Percentiles rank a stretch among this genome's conserved stretches.
phyloP scores from a whole-genome alignment of 2,888 invertebrate species.

The Electrophaes corylata region DNA sequence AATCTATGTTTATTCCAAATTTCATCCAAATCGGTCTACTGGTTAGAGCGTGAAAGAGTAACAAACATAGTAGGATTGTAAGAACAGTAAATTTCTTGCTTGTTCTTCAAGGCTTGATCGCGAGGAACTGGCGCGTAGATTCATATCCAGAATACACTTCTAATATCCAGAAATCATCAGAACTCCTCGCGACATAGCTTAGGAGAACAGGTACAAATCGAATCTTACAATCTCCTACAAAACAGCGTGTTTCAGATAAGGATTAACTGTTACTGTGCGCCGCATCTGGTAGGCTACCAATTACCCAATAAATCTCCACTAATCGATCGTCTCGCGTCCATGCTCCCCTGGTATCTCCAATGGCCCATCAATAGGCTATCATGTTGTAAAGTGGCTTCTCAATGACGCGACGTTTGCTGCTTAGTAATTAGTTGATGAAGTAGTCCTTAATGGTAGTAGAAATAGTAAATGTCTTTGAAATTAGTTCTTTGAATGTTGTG shows the following conservation, averaged over 20 bases:
- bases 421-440: slow-evolving; percentile 11
- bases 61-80: too few species aligned
- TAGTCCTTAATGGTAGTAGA: not conserved
- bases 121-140: too few species aligned
- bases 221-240: not conserved
- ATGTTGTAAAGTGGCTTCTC: slow-evolving; percentile 12
- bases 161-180: too few species aligned
- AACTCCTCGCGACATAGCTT: too few species aligned
- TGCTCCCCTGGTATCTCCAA: slow-evolving; percentile 53
- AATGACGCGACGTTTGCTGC: slow-evolving; percentile 8
- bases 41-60: too few species aligned
- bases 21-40: too few species aligned
- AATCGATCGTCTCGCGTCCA: slow-evolving; percentile 46
- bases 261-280: slow-evolving; percentile 5
- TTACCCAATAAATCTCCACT: slow-evolving; percentile 41
- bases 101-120: too few species aligned
- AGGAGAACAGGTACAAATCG: too few species aligned
- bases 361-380: slow-evolving; percentile 51
- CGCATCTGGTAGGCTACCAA: slow-evolving; percentile 18
- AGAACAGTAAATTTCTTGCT: too few species aligned
- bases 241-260: slow-evolving; percentile 3
- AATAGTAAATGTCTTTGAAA: not conserved
- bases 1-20: too few species aligned
- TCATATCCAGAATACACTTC: too few species aligned
- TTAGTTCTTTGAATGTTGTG: too few species aligned